These are phyloP conservation scores for Macquaria australasica DNA, from an alignment of 2,113 vertebrate species.

Conservation along the genomic window DNA sequence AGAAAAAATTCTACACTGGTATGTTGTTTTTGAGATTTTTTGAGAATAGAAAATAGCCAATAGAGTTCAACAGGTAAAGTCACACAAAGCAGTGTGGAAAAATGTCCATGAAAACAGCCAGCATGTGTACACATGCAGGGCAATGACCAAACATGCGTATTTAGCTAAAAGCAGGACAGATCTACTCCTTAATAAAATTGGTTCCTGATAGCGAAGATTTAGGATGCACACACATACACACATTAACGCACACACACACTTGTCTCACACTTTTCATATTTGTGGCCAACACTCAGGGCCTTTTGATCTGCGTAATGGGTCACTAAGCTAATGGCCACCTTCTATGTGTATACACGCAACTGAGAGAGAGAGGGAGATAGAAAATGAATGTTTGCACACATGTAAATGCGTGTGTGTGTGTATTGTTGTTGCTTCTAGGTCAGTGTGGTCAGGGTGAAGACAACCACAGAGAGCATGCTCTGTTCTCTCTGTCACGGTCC, in stretches of 20 bases:
- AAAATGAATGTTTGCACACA: conserved; percentile 54
- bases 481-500: conserved; percentile 71
- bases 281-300: conserved; percentile 42
- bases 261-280: conserved; percentile 43
- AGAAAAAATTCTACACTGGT: background rate
- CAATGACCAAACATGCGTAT: background rate
- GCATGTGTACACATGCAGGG: background rate
- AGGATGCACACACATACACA: background rate
- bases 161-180: background rate
- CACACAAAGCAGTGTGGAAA: background rate
- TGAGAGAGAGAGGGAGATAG: conserved; percentile 20
- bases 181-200: background rate
- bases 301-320: conserved; percentile 58
- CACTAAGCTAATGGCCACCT: conserved; percentile 52
- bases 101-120: background rate
- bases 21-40: background rate
- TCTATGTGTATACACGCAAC: conserved; percentile 41
- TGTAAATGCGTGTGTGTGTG: conserved; percentile 43
- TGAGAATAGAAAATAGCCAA: no score
- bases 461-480: conserved; percentile 67
- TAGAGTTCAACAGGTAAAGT: background rate
- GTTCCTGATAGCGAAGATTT: background rate
- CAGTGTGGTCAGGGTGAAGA: conserved; percentile 70
- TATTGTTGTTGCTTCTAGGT: conserved; percentile 65
- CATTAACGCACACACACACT: conserved; percentile 15